Conservation (phyloP, 2,888 invertebrate genomes). For the Sympetrum striolatum region DNA sequence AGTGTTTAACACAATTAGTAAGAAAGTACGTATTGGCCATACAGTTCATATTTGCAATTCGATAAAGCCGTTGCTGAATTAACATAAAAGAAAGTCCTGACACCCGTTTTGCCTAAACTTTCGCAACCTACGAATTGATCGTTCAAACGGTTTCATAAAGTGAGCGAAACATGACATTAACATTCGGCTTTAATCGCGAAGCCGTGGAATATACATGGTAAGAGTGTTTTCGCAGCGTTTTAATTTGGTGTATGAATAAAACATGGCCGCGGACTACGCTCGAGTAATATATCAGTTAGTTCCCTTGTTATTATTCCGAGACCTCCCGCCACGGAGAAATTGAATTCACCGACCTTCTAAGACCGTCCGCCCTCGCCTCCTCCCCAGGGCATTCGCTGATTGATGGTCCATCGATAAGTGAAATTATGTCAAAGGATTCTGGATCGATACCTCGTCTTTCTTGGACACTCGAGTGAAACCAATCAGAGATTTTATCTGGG, state of each 20-base stretch:
- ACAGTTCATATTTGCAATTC: too few relatives aligned
- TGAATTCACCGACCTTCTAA: neutral
- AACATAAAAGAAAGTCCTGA: too few relatives aligned
- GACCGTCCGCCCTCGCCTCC: neutral
- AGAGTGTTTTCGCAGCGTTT: neutral
- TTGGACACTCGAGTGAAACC: neutral
- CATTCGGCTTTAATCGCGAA: too few relatives aligned
- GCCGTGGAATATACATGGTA: too few relatives aligned
- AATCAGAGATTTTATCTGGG: constrained; percentile 8
- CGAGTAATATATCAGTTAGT: neutral
- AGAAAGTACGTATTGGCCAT: too few relatives aligned
- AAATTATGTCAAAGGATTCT: constrained; percentile 19
- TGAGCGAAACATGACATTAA: too few relatives aligned
- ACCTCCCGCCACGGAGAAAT: neutral
- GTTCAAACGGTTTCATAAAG: too few relatives aligned
- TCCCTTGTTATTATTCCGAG: neutral
- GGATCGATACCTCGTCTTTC: neutral
- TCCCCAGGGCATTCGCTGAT: neutral
- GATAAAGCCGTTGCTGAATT: too few relatives aligned
- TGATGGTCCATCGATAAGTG: constrained; percentile 13
- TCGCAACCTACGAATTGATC: too few relatives aligned
- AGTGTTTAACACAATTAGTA: too few relatives aligned
- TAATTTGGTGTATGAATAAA: neutral
- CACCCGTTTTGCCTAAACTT: too few relatives aligned
- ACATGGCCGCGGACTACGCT: neutral